Percentiles rank a stretch among this genome's conserved stretches.
Conservation (phyloP, 1,140 invertebrate species). For the Aphelenchoides besseyi region DNA sequence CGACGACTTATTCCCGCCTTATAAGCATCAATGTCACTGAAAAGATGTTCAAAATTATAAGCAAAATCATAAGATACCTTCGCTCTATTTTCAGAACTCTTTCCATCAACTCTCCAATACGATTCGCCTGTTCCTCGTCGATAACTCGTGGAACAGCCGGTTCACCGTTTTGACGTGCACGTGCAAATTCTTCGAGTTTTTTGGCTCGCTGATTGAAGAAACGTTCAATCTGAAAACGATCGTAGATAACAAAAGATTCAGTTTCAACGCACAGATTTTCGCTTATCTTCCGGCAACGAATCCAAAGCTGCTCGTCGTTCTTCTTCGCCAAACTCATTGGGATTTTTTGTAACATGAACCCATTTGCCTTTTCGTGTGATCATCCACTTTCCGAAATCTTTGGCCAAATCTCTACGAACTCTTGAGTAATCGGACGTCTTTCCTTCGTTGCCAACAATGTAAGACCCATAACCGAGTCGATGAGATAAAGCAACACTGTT, state of each 20-base stretch:
- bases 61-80: neutral
- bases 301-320: slow-evolving; percentile 32
- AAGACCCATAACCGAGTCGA: slow-evolving; percentile 12
- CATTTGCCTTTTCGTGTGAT: slow-evolving; percentile 31
- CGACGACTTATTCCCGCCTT: neutral
- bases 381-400: slow-evolving; percentile 42
- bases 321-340: slow-evolving; percentile 43
- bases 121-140: neutral
- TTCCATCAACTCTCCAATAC: neutral
- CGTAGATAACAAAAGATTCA: slow-evolving; percentile 9
- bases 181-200: neutral
- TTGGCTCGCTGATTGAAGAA: slow-evolving; percentile 7
- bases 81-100: neutral
- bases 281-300: slow-evolving; percentile 23
- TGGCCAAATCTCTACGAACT: slow-evolving; percentile 13
- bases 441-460: slow-evolving; percentile 12
- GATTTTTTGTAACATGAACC: slow-evolving; percentile 31
- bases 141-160: no score
- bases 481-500: neutral
- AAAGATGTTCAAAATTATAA: neutral
- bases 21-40: neutral
- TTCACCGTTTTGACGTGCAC: neutral
- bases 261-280: no score
- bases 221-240: slow-evolving; percentile 1
- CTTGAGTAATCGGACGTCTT: slow-evolving; percentile 1